Conservation (phyloP, 2,113 vertebrate genomes). For the Clarias gariepinus region DNA sequence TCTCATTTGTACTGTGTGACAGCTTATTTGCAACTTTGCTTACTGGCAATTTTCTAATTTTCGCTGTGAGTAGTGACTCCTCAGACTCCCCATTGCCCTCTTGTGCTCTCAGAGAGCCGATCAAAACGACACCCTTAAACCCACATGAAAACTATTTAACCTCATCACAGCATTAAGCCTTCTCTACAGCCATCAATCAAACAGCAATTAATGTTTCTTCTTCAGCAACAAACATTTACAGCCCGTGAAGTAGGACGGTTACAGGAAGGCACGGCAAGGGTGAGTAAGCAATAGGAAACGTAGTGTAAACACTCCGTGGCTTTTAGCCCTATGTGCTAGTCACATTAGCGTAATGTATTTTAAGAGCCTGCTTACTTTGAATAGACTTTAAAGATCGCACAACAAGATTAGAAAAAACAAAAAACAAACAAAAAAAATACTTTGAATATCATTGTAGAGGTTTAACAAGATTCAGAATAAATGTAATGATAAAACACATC, state of each 20-base stretch:
- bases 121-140: conserved; percentile 74
- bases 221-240: conserved; percentile 56
- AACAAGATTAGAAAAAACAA: neutral
- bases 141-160: conserved; percentile 70
- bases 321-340: conserved; percentile 14
- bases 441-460: too few species aligned
- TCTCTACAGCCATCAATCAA: conserved; percentile 74
- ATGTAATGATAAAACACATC: neutral
- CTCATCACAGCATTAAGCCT: conserved; percentile 60
- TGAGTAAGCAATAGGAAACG: conserved; percentile 40
- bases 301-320: neutral
- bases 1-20: conserved; percentile 83
- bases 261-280: conserved; percentile 18
- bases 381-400: neutral
- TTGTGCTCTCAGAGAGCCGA: conserved; percentile 62
- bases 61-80: conserved; percentile 67
- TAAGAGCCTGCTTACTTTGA: neutral
- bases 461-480: neutral
- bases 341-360: conserved; percentile 1
- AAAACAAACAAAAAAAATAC: neutral
- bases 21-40: conserved; percentile 75
- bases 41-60: conserved; percentile 71
- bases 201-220: conserved; percentile 69
- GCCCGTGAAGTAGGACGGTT: conserved; percentile 23
- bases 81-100: conserved; percentile 32